Conservation (phyloP, 2,113 vertebrate species). For the Patagioenas fasciata region DNA sequence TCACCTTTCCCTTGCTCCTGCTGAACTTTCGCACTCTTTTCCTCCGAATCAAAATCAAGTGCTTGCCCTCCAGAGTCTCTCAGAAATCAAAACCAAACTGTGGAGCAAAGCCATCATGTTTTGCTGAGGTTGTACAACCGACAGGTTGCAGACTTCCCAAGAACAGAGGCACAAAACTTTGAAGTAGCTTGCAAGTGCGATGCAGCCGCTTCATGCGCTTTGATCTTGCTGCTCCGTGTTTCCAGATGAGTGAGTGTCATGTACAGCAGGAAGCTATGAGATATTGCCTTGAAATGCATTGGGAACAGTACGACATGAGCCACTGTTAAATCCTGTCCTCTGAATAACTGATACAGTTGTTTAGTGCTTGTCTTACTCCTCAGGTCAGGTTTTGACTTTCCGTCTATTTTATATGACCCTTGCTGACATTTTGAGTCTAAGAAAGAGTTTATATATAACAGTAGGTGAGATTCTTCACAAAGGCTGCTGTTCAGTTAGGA, state of each 20-base stretch:
- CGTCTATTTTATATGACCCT: not conserved
- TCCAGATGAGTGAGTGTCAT: not conserved
- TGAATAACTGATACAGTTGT: not conserved
- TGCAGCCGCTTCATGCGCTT: not conserved
- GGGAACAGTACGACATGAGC: not conserved
- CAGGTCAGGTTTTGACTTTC: not conserved
- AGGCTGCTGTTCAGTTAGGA: not conserved
- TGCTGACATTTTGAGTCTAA: not conserved
- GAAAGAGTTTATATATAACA: not conserved
- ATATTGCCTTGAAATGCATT: not conserved
- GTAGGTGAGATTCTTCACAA: not conserved
- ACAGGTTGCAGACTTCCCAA: not conserved
- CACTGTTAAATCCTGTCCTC: not conserved
- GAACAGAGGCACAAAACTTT: not conserved
- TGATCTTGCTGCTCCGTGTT: not conserved
- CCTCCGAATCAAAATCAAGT: not conserved
- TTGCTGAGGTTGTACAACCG: not conserved
- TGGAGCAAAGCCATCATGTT: not conserved
- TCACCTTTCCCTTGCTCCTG: not conserved
- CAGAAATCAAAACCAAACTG: not conserved
- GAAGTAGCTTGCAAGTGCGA: not conserved
- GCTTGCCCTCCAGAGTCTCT: not conserved
- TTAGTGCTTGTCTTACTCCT: not conserved
- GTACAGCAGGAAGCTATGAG: not conserved
- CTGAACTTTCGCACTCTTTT: not conserved